Evolutionary conservation across 1,140 invertebrate genomes (phyloP), one percentile per base, ranked within the genome.

Genomic region (Bombus terrestris): DNA sequence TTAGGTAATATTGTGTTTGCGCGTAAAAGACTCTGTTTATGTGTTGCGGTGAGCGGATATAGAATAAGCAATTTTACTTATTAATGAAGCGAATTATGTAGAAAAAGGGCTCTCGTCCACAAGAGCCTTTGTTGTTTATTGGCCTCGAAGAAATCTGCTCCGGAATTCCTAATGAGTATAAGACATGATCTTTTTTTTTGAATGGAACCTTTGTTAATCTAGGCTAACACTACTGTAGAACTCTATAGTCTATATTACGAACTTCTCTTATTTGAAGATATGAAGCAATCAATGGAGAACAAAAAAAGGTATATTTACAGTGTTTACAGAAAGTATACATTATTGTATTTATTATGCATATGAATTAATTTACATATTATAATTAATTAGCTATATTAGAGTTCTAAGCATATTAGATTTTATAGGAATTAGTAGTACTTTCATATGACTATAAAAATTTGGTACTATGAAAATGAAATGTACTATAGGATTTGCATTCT

Each of bases 51-150:
- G 22, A 74, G 28, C n/a, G 18, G 18, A 22, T 53, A 53, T 43
- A 39, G 41, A 72, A 71, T 32, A 43, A 72, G 41, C 41, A 77
- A 86, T 83, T 83, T 76, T 39, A 53, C 35, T 75, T 37, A 53
- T 22, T 53, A 6, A 35, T 83, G 62, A 25, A 77, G 32, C 18
- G 53, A 83, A 64, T 83, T 74, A 66, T n/a, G 2, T 3, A 18
- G 25, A 59, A 77, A 83, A 83, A 73, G 64, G 73, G 18, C 57
- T 76, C 66, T 78, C 68, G 53, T 57, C 43, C 37, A 74, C 68
- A n/a, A n/a, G 1, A 37, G 10, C 5, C 39, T 79, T 62, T 57
- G 41, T 10, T 41, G 41, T 53, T 39, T 28, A 53, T 80, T 80
- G 64, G n/a, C 25, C 72, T 53, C 68, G 39, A 79, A 59, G 35